Conservation (phyloP, 2,113 vertebrate species). For the Corapipo altera region DNA sequence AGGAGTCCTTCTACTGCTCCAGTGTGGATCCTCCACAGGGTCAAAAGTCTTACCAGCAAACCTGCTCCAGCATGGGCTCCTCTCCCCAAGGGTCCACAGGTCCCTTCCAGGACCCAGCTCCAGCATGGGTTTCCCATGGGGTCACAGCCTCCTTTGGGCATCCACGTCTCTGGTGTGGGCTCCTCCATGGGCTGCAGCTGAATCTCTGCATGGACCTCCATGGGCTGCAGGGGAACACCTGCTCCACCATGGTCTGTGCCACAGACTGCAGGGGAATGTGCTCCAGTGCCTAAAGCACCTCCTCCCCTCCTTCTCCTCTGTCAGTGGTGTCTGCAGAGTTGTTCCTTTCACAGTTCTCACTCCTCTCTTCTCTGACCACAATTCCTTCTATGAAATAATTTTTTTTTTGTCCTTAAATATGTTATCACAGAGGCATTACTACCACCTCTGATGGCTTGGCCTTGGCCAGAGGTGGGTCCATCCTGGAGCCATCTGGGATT, state of each 20-base stretch:
- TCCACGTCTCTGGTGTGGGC: background rate
- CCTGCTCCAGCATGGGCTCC: background rate
- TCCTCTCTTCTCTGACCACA: background rate
- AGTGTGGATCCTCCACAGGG: too few species aligned
- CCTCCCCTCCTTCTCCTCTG: background rate
- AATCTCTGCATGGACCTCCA: background rate
- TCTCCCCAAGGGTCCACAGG: background rate
- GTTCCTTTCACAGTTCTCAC: background rate
- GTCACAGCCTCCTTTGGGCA: background rate
- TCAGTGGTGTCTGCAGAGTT: background rate
- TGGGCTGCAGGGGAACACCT: background rate
- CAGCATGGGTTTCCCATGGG: accelerated
- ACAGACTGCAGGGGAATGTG: background rate
- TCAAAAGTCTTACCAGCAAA: background rate
- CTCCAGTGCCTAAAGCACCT: background rate
- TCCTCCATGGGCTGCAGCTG: background rate
- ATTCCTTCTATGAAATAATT: background rate
- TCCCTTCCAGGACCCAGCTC: background rate
- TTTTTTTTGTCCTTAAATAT: background rate
- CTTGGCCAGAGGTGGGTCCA: accelerated
- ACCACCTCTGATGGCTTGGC: background rate
- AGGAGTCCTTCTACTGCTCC: background rate
- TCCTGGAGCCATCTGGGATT: background rate
- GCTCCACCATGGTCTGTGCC: background rate
- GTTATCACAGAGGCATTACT: background rate